phyloP scores from a whole-genome alignment of 2,797 vertebrate genomes.

The Microcaecilia unicolor region DNA sequence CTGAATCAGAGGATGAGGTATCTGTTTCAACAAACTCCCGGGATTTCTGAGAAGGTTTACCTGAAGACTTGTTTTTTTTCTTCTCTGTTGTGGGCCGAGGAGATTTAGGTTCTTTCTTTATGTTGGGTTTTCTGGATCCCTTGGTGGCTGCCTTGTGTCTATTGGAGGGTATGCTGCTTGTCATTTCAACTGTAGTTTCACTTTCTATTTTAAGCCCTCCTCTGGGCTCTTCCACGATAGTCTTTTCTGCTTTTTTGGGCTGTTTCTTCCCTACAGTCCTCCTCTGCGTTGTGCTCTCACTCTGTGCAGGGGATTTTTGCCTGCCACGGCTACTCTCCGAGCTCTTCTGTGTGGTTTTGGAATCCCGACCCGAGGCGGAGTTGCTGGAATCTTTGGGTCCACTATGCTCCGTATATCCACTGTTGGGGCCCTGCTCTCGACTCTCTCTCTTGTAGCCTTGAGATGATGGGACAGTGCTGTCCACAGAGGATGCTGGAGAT shows the following conservation, averaged over 20 bases:
- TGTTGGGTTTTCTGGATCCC: conserved; percentile 86
- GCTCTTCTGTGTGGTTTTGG: conserved; percentile 78
- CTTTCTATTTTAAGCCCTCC: conserved; percentile 92
- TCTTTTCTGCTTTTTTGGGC: conserved; percentile 91
- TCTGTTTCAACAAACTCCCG: conserved; percentile 92
- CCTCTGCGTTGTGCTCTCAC: conserved; percentile 69
- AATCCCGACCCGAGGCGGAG: conserved; percentile 73
- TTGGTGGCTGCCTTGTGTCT: conserved; percentile 86
- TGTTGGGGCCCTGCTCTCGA: conserved; percentile 67
- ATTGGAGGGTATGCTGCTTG: conserved; percentile 69
- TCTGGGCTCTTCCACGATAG: conserved; percentile 79
- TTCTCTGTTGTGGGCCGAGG: conserved; percentile 75
- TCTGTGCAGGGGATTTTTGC: conserved; percentile 92
- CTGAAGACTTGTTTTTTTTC: conserved; percentile 79
- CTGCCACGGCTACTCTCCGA: conserved; percentile 77
- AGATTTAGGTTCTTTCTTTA: conserved; percentile 92
- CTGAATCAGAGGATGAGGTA: conserved; percentile 94
- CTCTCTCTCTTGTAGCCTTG: conserved; percentile 89
- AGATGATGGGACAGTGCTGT: conserved; percentile 77
- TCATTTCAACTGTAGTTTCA: conserved; percentile 80
- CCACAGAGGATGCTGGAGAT: conserved; percentile 86
- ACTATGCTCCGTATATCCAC: conserved; percentile 68
- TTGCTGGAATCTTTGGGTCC: conserved; percentile 77
- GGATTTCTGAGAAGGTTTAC: conserved; percentile 84
- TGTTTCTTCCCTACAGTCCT: conserved; percentile 88